Evolutionary conservation across 2,797 vertebrate species (phyloP), one percentile per base, ranked within the genome.

Genomic region (Decapterus maruadsi): DNA sequence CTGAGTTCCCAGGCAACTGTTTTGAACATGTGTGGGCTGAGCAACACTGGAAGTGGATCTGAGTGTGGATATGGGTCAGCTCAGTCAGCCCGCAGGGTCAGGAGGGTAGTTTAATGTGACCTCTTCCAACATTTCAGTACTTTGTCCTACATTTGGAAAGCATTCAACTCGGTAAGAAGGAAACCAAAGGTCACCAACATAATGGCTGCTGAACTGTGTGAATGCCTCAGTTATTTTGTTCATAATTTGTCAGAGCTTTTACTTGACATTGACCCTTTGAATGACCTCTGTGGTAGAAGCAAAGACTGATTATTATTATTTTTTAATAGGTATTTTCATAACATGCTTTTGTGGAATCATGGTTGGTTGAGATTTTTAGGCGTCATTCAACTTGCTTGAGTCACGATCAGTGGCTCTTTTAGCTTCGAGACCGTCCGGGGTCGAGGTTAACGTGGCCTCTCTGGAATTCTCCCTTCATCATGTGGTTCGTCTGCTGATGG

Each of bases 391-490:
- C 51, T 19, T 6, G 42, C 71, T 59, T 22, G 40, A 73, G 77
- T 83, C 81, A 77, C 7, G 50, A 65, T 85, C 73, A 72, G 43
- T 58, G 4, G 69, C 67, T 64, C 58, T 71, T 83, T 74, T 58
- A 81, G 68, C 64, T 67, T 46, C 2, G 7, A 53, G 51, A 50
- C 68, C 61, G 69, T 64, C 63, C 2, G 1, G 51, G 81, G 83
- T 80, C 26, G 55, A 83, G 71, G 71, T 77, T 54, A 20, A 34
- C 19, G 11, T 78, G 90, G 79, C 87, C 88, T 88, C 60, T 19
- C 68, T 84, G 92, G 90, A 90, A 93, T 94, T 82, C 80, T 87
- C 77, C 69, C 26, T 75, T 34, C 71, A 82, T 90, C 90, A 90
- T 89, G 90, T 92, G 90, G 34, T 76, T 71, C 1, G 68, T 20